Base-by-base conservation (phyloP, 2,888 invertebrate genomes). In the Drosophila seclusa region DNA sequence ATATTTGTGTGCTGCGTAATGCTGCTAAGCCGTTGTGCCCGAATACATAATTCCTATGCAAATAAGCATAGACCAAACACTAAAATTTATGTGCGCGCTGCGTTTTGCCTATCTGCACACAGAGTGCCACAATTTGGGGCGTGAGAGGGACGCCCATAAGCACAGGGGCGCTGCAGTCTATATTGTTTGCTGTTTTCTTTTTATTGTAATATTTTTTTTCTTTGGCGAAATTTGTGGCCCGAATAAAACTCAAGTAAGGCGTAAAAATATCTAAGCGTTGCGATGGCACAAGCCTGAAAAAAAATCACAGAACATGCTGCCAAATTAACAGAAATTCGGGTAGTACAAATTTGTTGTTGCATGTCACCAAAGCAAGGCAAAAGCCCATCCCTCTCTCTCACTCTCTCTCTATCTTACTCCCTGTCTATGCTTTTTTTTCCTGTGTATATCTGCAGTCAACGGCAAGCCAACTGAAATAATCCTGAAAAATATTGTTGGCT, bases 21-120 rank as follows among this genome's bases (percentile, higher is more conserved):
- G 80, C 83, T 80, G 88, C 86, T 83, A 86, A 88, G 82, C 82
- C 87, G 71, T 74, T 68, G 69, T 88, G 82, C 82, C 86, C 85
- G 86, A 86, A 88, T 86, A 86, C 88, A 86, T 86, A 86, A 86
- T 86, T 86, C 85, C 85, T 86, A 86, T 86, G 88, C 85, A 86
- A 86, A 86, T 86, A 86, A 86, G 85, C 83, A 74, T 73, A 80
- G 86, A 72, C 72, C 83, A 76, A 73, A 73, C 82, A 73, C 64
- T 80, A 62, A 82, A 86, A 86, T 86, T 86, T 86, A 86, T 86
- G 85, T 86, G 86, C 75, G 59, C 77, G 71, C 68, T 76, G 80
- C 83, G 76, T 86, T 86, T 86, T 88, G 88, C 85, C 88, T 86
- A 86, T 88, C 86, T 80, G 75, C 73, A 77, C 75, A 69, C 62